These are phyloP conservation scores for Epizoanthus fatuus DNA, from an alignment of 92 coral and sea anemone species.

Conservation along the genomic window DNA sequence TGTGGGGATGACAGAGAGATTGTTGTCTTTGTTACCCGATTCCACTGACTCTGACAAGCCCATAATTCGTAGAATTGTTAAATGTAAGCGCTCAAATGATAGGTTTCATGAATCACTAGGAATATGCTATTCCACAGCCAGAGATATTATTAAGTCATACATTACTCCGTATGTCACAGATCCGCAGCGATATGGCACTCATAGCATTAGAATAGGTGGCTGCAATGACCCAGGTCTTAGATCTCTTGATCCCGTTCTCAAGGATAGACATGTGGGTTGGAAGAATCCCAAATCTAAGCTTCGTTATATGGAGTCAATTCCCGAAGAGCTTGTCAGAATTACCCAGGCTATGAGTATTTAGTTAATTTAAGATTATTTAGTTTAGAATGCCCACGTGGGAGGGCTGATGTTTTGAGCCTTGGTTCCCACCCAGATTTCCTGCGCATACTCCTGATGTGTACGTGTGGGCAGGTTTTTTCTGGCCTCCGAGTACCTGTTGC, in stretches of 20 bases:
- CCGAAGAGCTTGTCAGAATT: slow-evolving; percentile 42
- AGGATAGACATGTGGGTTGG: slow-evolving; percentile 44
- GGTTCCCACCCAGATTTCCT: neutral
- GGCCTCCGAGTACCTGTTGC: slow-evolving; percentile 45
- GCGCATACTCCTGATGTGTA: slow-evolving; percentile 12
- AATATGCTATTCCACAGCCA: slow-evolving; percentile 32
- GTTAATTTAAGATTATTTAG: slow-evolving; percentile 9
- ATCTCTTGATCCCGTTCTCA: slow-evolving; percentile 39
- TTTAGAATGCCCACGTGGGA: slow-evolving; percentile 23
- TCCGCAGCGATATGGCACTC: slow-evolving; percentile 41
- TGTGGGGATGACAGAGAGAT: slow-evolving; percentile 32
- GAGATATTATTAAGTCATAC: slow-evolving; percentile 35
- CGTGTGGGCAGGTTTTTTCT: slow-evolving; percentile 44
- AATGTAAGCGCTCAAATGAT: slow-evolving; percentile 19
- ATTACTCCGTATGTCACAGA: slow-evolving; percentile 34
- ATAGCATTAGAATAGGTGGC: slow-evolving; percentile 47
- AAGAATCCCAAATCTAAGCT: slow-evolving; percentile 49
- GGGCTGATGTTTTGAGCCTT: slow-evolving; percentile 25
- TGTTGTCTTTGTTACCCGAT: slow-evolving; percentile 40
- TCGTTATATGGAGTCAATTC: slow-evolving; percentile 38
- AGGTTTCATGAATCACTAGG: slow-evolving; percentile 31
- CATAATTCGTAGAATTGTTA: slow-evolving; percentile 21
- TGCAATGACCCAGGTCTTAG: slow-evolving; percentile 39
- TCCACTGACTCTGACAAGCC: slow-evolving; percentile 21
- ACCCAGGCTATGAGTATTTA: slow-evolving; percentile 32